Evolutionary conservation across 53 echinoderm and acorn worm genomes (phyloP).

Genomic region (Stichopus horrens): DNA sequence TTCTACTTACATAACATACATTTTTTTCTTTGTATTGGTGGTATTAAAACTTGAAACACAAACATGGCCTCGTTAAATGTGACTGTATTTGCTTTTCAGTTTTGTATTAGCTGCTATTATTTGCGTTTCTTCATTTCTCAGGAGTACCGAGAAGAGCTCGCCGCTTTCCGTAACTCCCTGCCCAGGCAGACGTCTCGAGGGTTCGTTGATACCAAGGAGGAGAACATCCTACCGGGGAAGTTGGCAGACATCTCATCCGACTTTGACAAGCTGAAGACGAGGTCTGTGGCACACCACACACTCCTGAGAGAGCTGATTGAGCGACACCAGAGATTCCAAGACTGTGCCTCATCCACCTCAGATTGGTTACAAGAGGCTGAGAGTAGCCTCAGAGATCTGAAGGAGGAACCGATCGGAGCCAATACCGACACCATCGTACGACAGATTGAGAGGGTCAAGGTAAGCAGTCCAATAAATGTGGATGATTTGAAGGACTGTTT

Average conservation of each 20-base stretch:
- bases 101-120: no score
- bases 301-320: slow-evolving; percentile 74
- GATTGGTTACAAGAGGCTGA: slow-evolving; percentile 79
- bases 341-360: slow-evolving; percentile 53
- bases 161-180: slow-evolving; percentile 84
- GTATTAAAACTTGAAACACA: no score
- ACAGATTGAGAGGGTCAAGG: slow-evolving; percentile 89
- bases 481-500: no score
- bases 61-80: no score
- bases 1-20: no score
- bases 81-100: no score
- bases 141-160: slow-evolving; percentile 79
- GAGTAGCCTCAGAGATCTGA: slow-evolving; percentile 63
- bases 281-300: slow-evolving; percentile 63
- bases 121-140: background rate
- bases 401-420: slow-evolving; percentile 77
- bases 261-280: slow-evolving; percentile 88
- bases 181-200: slow-evolving; percentile 76
- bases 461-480: background rate
- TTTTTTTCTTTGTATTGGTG: no score
- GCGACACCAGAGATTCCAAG: slow-evolving; percentile 73
- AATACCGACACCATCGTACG: slow-evolving; percentile 75
- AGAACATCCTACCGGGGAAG: slow-evolving; percentile 68
- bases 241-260: slow-evolving; percentile 63
- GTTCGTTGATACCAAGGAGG: slow-evolving; percentile 72